A percentile compares a stretch with the other conserved stretches of the same genome.
Evolutionary conservation across 2,797 vertebrate species (phyloP).

Genomic region (Dipus sagitta): DNA sequence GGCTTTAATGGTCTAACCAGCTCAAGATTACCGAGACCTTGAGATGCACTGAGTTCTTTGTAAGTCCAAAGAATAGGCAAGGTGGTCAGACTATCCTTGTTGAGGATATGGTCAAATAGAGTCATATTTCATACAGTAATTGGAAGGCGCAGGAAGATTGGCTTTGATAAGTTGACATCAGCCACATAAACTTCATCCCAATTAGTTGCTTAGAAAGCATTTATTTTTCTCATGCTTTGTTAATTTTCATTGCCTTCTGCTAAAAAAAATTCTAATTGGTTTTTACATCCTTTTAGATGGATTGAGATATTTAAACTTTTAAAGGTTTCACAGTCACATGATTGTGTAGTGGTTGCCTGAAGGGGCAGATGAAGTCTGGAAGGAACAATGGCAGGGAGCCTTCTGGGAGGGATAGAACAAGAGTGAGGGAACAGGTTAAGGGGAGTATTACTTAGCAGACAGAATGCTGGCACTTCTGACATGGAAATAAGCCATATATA

Average conservation of each 20-base stretch:
- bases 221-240: background rate
- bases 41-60: background rate
- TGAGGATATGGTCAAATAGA: background rate
- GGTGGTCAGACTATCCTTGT: background rate
- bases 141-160: background rate
- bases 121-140: background rate
- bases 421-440: background rate
- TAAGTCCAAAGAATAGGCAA: background rate
- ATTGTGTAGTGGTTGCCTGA: background rate
- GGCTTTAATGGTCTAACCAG: background rate
- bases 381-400: background rate
- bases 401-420: background rate
- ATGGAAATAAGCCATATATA: background rate
- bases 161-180: background rate
- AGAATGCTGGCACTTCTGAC: background rate
- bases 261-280: constrained; percentile 32
- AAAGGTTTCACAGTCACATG: background rate
- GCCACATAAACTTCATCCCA: background rate
- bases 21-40: background rate
- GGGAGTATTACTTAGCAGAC: background rate
- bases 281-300: background rate
- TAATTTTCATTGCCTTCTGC: background rate
- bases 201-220: background rate
- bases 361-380: background rate
- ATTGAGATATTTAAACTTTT: background rate